These are phyloP conservation scores for Drosophila seclusa DNA, from an alignment of 2,888 invertebrate genomes.

Conservation along the genomic window DNA sequence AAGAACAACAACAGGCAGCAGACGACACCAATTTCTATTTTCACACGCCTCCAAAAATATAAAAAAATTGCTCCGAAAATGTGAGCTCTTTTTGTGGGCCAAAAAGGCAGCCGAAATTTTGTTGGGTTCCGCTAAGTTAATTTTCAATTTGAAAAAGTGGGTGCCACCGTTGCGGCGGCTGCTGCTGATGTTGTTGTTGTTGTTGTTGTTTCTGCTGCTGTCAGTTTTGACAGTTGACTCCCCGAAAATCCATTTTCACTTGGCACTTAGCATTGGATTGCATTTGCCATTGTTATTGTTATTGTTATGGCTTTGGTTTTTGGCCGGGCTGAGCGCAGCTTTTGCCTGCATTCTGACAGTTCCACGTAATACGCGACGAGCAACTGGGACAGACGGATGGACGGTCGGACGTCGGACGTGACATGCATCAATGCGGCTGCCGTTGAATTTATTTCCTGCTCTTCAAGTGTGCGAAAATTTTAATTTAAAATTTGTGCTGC, in stretches of 20 bases:
- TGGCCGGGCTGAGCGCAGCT: conserved; percentile 54
- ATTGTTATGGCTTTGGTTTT: conserved; percentile 7
- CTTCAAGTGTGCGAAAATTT: conserved; percentile 76
- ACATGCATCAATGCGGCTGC: conserved; percentile 80
- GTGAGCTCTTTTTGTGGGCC: conserved; percentile 41
- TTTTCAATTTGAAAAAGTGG: conserved; percentile 77
- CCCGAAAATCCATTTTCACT: conserved; percentile 78
- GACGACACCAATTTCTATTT: conserved; percentile 62
- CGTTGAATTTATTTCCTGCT: conserved; percentile 79
- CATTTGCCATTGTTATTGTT: conserved; percentile 46
- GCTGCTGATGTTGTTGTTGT: conserved; percentile 25
- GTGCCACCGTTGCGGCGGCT: conserved; percentile 65
- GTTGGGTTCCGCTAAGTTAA: conserved; percentile 78
- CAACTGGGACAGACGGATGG: conserved; percentile 17
- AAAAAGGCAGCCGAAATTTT: conserved; percentile 27
- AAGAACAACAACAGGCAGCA: conserved; percentile 33
- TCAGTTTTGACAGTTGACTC: conserved; percentile 81
- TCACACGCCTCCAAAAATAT: conserved; percentile 55
- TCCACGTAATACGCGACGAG: conserved; percentile 75
- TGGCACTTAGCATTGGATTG: conserved; percentile 75
- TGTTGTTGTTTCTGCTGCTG: conserved; percentile 59
- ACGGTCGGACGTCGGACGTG: conserved; percentile 62
- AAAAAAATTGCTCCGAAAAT: conserved; percentile 48
- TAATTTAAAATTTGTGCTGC: conserved; percentile 73
- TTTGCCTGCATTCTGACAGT: conserved; percentile 77